Evolutionary conservation across 2,888 invertebrate genomes (phyloP).

Genomic region (Conchocele bisecta): DNA sequence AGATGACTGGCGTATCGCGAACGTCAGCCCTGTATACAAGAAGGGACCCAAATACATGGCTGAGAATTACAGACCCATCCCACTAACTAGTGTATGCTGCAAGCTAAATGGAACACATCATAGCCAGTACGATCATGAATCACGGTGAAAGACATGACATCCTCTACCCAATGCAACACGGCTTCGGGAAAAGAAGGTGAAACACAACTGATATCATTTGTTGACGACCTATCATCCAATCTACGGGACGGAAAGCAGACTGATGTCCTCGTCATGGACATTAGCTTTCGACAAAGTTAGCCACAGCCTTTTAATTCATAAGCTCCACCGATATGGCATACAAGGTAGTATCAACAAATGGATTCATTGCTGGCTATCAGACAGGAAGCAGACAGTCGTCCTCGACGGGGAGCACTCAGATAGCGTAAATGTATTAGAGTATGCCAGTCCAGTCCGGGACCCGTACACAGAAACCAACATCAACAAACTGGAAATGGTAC

Average conservation of each 20-base stretch:
- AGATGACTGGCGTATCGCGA: slow-evolving; percentile 2
- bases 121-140: neutral
- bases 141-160: neutral
- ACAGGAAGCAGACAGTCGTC: slow-evolving; percentile 24
- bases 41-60: slow-evolving; percentile 1
- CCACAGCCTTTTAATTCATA: slow-evolving; percentile 7
- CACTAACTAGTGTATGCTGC: slow-evolving; percentile 11
- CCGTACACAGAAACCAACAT: too few species aligned
- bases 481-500: too few species aligned
- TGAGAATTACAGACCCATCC: slow-evolving; percentile 4
- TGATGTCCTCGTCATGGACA: slow-evolving; percentile 9
- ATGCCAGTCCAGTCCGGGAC: too few species aligned
- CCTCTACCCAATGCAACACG: neutral
- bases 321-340: slow-evolving; percentile 30
- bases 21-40: slow-evolving; percentile 13
- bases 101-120: slow-evolving; percentile 22
- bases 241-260: neutral
- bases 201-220: neutral
- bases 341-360: slow-evolving; percentile 10
- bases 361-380: slow-evolving; percentile 13
- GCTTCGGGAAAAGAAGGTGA: slow-evolving; percentile 5
- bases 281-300: slow-evolving; percentile 20
- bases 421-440: too few species aligned
- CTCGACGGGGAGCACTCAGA: slow-evolving; percentile 23
- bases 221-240: neutral